A percentile compares a stretch with the other conserved stretches of the same genome.
Evolutionary conservation across 1,140 invertebrate genomes (phyloP).

Genomic region (Gonatopus flavifemur): DNA sequence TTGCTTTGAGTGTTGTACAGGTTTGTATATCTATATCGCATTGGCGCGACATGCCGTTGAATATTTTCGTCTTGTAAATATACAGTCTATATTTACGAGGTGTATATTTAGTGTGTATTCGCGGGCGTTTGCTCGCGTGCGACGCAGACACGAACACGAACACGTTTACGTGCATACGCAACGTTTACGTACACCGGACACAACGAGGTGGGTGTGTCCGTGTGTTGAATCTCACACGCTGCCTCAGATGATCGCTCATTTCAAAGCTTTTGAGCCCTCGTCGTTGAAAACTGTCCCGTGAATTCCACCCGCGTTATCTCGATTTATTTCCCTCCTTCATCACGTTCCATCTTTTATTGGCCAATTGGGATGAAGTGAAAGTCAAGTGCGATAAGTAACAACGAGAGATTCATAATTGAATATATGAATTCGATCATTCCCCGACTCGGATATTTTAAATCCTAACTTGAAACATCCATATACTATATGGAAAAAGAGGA

Average conservation of each 20-base stretch:
- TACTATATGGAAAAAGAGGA: too few relatives aligned
- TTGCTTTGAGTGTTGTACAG: background rate
- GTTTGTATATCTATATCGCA: conserved; percentile 5
- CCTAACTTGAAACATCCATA: too few relatives aligned
- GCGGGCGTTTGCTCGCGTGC: conserved; percentile 39
- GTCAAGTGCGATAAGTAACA: too few relatives aligned
- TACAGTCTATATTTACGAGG: conserved; percentile 54
- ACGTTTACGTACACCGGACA: conserved; percentile 10
- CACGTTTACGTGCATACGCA: background rate
- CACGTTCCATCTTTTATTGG: too few relatives aligned
- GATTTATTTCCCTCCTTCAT: conserved; percentile 15
- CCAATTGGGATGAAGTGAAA: too few relatives aligned
- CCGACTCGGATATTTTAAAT: too few relatives aligned
- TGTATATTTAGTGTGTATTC: conserved; percentile 49
- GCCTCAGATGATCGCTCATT: conserved; percentile 48
- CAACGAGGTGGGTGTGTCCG: conserved; percentile 51
- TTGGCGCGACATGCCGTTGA: conserved; percentile 37
- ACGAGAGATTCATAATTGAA: too few relatives aligned
- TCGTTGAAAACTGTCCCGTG: conserved; percentile 17
- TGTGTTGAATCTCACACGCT: conserved; percentile 41
- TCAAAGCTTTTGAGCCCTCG: conserved; percentile 37
- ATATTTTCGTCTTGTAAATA: conserved; percentile 54
- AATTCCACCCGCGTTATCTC: conserved; percentile 18
- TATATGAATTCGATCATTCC: too few relatives aligned
- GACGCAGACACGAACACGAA: conserved; percentile 38